Conservation (phyloP, 2,888 invertebrate species). For the Tolmerus cingulatus region DNA sequence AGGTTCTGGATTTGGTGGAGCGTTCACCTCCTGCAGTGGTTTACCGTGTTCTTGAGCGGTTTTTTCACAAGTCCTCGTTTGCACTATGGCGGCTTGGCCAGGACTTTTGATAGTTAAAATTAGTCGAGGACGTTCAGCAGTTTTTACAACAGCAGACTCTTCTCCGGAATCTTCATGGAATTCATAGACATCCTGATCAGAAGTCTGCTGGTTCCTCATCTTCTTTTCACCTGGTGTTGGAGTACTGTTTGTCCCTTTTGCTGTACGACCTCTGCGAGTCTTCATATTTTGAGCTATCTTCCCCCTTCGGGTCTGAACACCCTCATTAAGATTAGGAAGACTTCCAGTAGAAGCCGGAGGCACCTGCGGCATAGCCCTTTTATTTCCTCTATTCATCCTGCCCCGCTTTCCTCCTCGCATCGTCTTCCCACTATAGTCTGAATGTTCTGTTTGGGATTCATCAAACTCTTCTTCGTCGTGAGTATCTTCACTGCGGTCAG, state of each 20-base stretch:
- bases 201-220: conserved; percentile 54
- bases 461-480: conserved; percentile 60
- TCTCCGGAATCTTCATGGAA: conserved; percentile 91
- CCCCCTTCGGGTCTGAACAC: conserved; percentile 69
- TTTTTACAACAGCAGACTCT: conserved; percentile 68
- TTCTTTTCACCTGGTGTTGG: conserved; percentile 63
- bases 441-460: conserved; percentile 50
- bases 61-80: conserved; percentile 54
- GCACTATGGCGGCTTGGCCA: conserved; percentile 52
- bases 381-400: conserved; percentile 46
- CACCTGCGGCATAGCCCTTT: conserved; percentile 49
- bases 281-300: conserved; percentile 31
- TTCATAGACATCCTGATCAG: conserved; percentile 81
- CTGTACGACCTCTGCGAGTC: conserved; percentile 64
- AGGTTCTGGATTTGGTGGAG: conserved; percentile 50
- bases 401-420: conserved; percentile 56
- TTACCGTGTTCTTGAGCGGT: conserved; percentile 51
- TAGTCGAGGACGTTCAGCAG: conserved; percentile 72
- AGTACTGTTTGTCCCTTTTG: conserved; percentile 51
- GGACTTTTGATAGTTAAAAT: conserved; percentile 85
- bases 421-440: conserved; percentile 50
- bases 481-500: conserved; percentile 48
- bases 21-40: conserved; percentile 46
- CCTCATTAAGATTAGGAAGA: conserved; percentile 60
- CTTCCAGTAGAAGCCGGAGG: conserved; percentile 59